Percentiles rank a stretch among this genome's conserved stretches.
Evolutionary conservation across 2,888 invertebrate genomes (phyloP).

Genomic region (Euphydryas editha): DNA sequence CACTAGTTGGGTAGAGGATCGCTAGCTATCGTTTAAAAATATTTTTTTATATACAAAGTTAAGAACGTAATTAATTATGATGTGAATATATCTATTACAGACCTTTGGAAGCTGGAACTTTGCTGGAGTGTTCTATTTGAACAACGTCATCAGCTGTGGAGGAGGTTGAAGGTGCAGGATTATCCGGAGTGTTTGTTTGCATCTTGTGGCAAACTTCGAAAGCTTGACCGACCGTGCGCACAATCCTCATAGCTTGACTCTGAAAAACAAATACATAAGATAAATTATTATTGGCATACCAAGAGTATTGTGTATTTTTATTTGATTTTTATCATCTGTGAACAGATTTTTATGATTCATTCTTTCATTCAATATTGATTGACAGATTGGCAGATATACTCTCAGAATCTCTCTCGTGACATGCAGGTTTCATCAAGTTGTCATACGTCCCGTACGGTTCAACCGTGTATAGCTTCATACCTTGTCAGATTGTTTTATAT

Average conservation of each 20-base stretch:
- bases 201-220: conserved; percentile 99
- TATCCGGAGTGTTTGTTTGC: conserved; percentile 84
- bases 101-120: conserved; percentile 67
- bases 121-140: conserved; percentile 55
- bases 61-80: no score
- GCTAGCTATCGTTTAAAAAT: background rate
- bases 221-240: conserved; percentile 99
- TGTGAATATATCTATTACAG: no score
- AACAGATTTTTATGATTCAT: no score
- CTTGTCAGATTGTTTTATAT: no score
- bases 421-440: no score
- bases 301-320: no score
- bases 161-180: conserved; percentile 69
- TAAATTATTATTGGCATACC: background rate
- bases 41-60: background rate
- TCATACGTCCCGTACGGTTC: no score
- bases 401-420: no score
- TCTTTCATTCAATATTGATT: no score
- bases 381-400: no score
- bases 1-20: conserved; percentile 1
- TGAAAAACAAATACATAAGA: conserved; percentile 67
- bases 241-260: conserved; percentile 99
- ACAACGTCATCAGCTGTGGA: conserved; percentile 61
- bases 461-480: no score
- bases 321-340: no score